Evolutionary conservation across 2,113 vertebrate genomes (phyloP).

Genomic region (Laterallus jamaicensis): DNA sequence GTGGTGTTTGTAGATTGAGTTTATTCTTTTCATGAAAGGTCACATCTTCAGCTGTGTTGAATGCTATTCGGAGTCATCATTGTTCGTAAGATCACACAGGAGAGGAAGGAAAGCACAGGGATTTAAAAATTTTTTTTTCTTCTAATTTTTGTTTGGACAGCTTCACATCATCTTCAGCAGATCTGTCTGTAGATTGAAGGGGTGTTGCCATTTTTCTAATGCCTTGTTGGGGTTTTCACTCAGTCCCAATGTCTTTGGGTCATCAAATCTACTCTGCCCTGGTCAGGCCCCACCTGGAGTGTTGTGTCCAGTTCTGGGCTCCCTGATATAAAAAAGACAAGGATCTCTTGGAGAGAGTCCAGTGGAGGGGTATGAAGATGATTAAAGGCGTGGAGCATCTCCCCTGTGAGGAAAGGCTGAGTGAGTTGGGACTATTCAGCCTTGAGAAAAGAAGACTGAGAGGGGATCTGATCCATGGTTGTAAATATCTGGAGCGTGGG

Average conservation of each 20-base stretch:
- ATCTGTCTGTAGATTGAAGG: not conserved
- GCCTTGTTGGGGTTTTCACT: not conserved
- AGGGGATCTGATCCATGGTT: no score
- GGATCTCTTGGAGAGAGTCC: no score
- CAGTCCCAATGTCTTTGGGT: not conserved
- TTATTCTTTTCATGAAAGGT: not conserved
- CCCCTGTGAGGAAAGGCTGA: no score
- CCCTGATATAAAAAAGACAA: no score
- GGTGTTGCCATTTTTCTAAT: not conserved
- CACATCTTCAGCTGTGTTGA: not conserved
- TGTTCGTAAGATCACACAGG: not conserved
- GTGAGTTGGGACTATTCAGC: no score
- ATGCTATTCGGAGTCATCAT: not conserved
- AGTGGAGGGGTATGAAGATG: no score
- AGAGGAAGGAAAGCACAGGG: not conserved
- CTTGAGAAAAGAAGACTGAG: no score
- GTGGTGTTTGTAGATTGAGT: not conserved
- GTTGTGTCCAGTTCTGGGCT: no score
- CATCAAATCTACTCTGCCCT: not conserved
- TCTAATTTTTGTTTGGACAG: not conserved
- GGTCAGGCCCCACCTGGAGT: no score
- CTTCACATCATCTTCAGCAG: not conserved
- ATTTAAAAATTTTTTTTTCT: not conserved
- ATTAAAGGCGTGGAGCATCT: no score
- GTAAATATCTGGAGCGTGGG: no score